Conservation (phyloP, 2,797 vertebrate genomes). For the Syngnathus acus region DNA sequence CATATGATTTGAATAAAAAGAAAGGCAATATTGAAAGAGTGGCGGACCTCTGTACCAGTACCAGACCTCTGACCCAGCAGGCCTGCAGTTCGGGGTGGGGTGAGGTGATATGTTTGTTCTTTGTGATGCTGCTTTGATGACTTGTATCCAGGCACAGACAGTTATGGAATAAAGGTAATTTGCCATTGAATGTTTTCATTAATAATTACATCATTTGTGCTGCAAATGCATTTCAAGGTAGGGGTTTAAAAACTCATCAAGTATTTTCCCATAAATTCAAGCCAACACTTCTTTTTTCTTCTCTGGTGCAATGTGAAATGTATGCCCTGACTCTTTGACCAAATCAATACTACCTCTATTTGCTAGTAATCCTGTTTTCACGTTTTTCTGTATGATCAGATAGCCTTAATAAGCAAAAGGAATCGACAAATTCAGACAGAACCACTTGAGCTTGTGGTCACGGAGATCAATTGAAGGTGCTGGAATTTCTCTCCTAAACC, state of each 20-base stretch:
- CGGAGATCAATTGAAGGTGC: conserved; percentile 51
- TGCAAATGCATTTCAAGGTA: background rate
- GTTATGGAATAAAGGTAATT: no score
- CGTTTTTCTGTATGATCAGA: conserved; percentile 59
- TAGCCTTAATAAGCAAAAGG: conserved; percentile 69
- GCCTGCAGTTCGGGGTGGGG: no score
- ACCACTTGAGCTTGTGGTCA: conserved; percentile 47
- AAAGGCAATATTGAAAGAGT: no score
- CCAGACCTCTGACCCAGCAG: no score
- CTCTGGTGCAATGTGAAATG: conserved; percentile 49
- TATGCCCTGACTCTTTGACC: conserved; percentile 46
- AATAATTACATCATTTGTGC: background rate
- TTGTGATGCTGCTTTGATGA: no score
- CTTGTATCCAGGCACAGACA: no score
- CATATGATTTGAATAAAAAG: background rate
- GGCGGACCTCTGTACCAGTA: no score
- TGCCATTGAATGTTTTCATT: background rate
- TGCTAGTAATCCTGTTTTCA: conserved; percentile 64
- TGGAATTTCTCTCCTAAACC: conserved; percentile 61
- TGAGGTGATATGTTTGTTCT: no score
- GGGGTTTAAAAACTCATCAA: conserved; percentile 15
- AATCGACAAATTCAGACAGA: conserved; percentile 66
- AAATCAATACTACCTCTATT: conserved; percentile 71
- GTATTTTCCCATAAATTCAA: conserved; percentile 23
- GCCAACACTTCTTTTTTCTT: conserved; percentile 12